Percentiles rank a stretch among this genome's conserved stretches.
Evolutionary conservation across 2,888 invertebrate genomes (phyloP).

Genomic region (Molanna angustata): DNA sequence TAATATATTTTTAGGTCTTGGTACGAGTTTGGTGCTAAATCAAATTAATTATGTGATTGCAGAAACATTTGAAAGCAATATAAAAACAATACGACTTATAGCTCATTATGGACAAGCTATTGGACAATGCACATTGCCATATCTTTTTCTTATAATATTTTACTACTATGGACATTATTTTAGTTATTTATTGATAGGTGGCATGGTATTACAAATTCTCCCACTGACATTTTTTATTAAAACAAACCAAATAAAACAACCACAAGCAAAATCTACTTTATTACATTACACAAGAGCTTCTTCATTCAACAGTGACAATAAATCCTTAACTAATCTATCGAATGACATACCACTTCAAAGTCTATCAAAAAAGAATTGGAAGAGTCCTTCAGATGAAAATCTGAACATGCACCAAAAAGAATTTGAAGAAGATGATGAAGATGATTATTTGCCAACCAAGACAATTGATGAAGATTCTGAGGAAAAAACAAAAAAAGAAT

Average conservation of each 20-base stretch:
- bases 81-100: constrained; percentile 44
- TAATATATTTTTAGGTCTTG: constrained; percentile 42
- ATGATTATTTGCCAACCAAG: constrained; percentile 3
- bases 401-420: constrained; percentile 42
- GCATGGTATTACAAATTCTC: constrained; percentile 47
- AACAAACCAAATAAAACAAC: constrained; percentile 42
- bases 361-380: constrained; percentile 44
- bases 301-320: constrained; percentile 43
- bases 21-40: constrained; percentile 49
- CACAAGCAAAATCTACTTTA: constrained; percentile 41
- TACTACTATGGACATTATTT: constrained; percentile 45
- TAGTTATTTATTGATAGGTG: constrained; percentile 45
- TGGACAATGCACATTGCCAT: constrained; percentile 49
- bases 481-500: constrained; percentile 49
- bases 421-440: constrained; percentile 18
- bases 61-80: constrained; percentile 49
- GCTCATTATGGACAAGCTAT: constrained; percentile 50
- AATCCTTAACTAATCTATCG: constrained; percentile 34
- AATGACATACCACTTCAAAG: constrained; percentile 48
- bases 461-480: constrained; percentile 43
- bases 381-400: constrained; percentile 46
- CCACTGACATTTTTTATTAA: constrained; percentile 46
- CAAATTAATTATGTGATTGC: constrained; percentile 52
- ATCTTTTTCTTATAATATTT: constrained; percentile 46
- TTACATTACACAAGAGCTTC: constrained; percentile 38